Percentiles rank a stretch among this genome's conserved stretches.
Conservation (phyloP, 2,888 invertebrate genomes). For the Andrena bicolor region DNA sequence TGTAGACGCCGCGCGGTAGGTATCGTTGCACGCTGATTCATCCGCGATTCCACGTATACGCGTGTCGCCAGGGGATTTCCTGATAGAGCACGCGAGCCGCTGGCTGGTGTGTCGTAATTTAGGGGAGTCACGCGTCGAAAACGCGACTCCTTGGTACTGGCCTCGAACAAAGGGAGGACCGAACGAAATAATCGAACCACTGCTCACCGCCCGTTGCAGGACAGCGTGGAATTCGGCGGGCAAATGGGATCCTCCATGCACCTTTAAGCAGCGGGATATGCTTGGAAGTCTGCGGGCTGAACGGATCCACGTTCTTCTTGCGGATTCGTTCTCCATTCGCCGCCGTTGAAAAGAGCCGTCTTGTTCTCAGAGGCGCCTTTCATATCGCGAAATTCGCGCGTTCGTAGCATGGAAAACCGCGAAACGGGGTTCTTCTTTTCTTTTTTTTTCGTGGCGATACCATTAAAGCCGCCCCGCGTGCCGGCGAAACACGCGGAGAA, state of each 20-base stretch:
- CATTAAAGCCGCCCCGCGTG: neutral
- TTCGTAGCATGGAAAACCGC: neutral
- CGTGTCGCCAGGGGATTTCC: slow-evolving; percentile 33
- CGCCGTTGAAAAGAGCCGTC: no score
- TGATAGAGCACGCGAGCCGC: slow-evolving; percentile 15
- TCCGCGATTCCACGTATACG: slow-evolving; percentile 19
- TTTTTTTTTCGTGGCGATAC: no score
- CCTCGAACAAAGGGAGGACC: neutral
- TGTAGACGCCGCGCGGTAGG: slow-evolving; percentile 12
- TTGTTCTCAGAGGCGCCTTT: no score
- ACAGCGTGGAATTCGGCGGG: no score
- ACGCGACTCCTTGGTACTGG: neutral
- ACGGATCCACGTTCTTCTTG: no score
- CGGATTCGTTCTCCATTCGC: no score
- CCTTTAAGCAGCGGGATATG: no score
- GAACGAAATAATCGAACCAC: neutral
- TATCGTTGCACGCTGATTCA: slow-evolving; percentile 49
- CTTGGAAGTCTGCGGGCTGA: no score
- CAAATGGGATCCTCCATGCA: no score
- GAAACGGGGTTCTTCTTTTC: neutral
- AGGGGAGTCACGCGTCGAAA: neutral
- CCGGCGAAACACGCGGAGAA: neutral
- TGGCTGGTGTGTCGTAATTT: neutral
- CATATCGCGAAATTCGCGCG: no score
- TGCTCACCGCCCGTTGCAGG: no score